Conservation (phyloP, 2,888 invertebrate species). For the Mesochorus sp. region DNA sequence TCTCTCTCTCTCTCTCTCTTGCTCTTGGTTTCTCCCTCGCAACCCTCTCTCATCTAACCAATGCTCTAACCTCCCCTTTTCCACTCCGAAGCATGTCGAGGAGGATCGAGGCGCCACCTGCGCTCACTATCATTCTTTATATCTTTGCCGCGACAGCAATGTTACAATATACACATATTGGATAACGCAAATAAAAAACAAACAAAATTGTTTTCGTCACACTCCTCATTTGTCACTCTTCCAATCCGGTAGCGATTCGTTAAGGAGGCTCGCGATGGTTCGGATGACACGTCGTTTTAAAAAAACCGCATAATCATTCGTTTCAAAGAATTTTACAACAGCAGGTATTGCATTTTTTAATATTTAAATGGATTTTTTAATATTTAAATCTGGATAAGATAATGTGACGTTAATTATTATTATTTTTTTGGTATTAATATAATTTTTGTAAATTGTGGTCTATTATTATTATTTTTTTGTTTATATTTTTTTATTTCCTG, state of each 20-base stretch:
- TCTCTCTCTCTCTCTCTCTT: slow-evolving; percentile 36
- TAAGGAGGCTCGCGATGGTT: too few relatives aligned
- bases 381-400: too few relatives aligned
- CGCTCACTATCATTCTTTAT: slow-evolving; percentile 48
- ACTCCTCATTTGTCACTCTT: background rate
- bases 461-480: too few relatives aligned
- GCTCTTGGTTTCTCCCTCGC: too few relatives aligned
- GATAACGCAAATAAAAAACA: background rate
- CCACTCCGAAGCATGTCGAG: slow-evolving; percentile 27
- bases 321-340: background rate
- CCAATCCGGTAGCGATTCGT: too few relatives aligned
- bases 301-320: background rate
- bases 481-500: too few relatives aligned
- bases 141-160: background rate
- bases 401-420: too few relatives aligned
- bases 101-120: slow-evolving; percentile 63
- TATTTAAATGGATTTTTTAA: too few relatives aligned
- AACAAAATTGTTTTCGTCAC: background rate
- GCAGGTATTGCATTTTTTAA: too few relatives aligned
- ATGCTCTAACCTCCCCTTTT: slow-evolving; percentile 47
- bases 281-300: too few relatives aligned
- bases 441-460: too few relatives aligned
- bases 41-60: slow-evolving; percentile 42
- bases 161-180: slow-evolving; percentile 7
- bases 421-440: too few relatives aligned